Evolutionary conservation across 2,113 vertebrate species (phyloP), one percentile per base, ranked within the genome.

Genomic region (Cololabis saira): DNA sequence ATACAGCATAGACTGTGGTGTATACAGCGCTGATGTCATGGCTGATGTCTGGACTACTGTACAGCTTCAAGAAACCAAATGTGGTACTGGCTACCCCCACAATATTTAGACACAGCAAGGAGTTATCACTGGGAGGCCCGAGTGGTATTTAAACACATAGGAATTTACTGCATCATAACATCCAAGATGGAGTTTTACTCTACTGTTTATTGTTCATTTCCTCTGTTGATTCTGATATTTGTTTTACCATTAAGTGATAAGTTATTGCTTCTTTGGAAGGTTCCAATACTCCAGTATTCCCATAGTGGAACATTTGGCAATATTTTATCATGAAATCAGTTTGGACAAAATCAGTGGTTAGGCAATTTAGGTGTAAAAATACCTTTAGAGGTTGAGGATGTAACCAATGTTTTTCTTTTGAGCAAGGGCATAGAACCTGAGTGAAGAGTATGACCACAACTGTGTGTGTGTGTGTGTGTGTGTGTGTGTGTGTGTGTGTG

Each of bases 11-110:
- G 61, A 61, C 44, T 71, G 50, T 71, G 67, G 61, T 87, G 71
- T 79, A 74, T 70, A 74, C 66, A 43, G 24, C 0, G 3, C 53
- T 82, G 78, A 87, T 83, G 85, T 90, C 89, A 87, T 79, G 53
- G 62, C 76, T 71, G 71, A 73, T 41, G 80, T 87, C 67, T 87
- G 72, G 67, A 84, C 71, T 80, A 76, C 87, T 84, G 82, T 84
- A 60, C 12, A 81, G 63, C 62, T 78, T 86, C 40, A 82, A 71
- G 48, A 71, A 67, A 19, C n/a, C 40, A 43, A 22, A 48, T 47
- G 10, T 49, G 12, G 57, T 54, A 37, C 61, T 4, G 47, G 45
- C 13, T 69, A 43, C 59, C 65, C 65, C 27, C 61, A 68, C 52
- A 81, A 17, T 85, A 64, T 88, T 84, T 81, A 83, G 69, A 87